Conservation (phyloP, 2,888 invertebrate genomes). For the Drosophila stalkeri region DNA sequence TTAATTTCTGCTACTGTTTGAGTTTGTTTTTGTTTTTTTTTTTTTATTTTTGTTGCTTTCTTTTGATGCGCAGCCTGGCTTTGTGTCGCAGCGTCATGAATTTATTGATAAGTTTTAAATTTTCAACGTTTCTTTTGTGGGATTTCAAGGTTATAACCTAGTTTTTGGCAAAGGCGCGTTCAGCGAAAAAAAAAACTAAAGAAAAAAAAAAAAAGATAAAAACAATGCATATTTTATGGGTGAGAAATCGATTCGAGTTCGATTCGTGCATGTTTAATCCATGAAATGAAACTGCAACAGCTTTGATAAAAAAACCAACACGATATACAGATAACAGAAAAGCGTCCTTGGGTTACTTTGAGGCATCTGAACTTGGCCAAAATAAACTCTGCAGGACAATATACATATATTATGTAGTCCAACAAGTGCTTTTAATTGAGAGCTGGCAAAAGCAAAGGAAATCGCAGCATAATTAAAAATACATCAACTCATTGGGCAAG, state of each 20-base stretch:
- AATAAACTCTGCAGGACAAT: conserved; percentile 28
- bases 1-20: conserved; percentile 8
- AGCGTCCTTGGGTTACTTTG: conserved; percentile 57
- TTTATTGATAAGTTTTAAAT: conserved; percentile 70
- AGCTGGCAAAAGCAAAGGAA: conserved; percentile 22
- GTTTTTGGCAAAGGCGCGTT: conserved; percentile 69
- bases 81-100: conserved; percentile 55
- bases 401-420: background rate
- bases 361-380: conserved; percentile 31
- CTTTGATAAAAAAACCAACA: conserved; percentile 52
- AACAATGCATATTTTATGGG: conserved; percentile 71
- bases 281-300: conserved; percentile 53
- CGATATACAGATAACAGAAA: conserved; percentile 62
- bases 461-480: conserved; percentile 62
- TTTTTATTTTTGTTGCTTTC: conserved; percentile 50
- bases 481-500: conserved; percentile 57
- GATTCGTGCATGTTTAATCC: conserved; percentile 60
- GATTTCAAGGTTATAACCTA: conserved; percentile 79
- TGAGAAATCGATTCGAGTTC: conserved; percentile 67
- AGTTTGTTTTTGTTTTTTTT: background rate
- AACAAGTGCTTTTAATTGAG: conserved; percentile 43
- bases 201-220: conserved; percentile 5
- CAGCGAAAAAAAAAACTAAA: conserved; percentile 22
- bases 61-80: conserved; percentile 39
- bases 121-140: conserved; percentile 67